A percentile compares a stretch with the other conserved stretches of the same genome.
Conservation (phyloP, 2,113 vertebrate genomes). For the Panthera tigris region DNA sequence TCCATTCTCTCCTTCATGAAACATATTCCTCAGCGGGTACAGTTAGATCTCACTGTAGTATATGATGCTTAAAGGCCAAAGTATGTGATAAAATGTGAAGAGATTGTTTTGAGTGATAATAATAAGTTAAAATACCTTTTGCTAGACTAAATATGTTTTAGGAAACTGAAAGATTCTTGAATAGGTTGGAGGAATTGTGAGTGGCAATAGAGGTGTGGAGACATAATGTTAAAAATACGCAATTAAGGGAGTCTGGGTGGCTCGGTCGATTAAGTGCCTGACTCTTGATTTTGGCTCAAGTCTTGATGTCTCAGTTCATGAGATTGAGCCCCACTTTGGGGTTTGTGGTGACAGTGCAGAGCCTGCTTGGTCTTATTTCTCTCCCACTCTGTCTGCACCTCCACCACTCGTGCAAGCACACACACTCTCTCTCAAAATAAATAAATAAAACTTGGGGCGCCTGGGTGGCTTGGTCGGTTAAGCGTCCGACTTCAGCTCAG, state of each 20-base stretch:
- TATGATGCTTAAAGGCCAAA: not conserved
- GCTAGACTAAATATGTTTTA: not conserved
- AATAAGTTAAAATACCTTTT: conserved; percentile 28
- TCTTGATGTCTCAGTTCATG: not conserved
- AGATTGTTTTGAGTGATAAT: not conserved
- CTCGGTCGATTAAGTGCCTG: not conserved
- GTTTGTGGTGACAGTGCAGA: no score
- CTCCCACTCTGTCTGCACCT: not conserved
- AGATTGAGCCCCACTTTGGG: not conserved
- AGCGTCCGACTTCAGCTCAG: no score
- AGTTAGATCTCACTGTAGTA: not conserved
- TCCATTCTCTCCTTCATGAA: not conserved
- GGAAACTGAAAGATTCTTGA: not conserved
- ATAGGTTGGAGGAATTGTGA: not conserved
- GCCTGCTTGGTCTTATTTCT: not conserved
- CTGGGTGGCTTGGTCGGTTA: no score
- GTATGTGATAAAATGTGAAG: not conserved
- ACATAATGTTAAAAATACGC: not conserved
- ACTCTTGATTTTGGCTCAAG: not conserved
- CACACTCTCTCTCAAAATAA: not conserved
- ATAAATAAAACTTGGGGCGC: not conserved
- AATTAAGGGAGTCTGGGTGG: not conserved
- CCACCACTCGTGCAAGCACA: not conserved
- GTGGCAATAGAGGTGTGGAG: not conserved
- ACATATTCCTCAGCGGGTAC: not conserved